phyloP scores from a whole-genome alignment of 2,797 vertebrate genomes.

The Enteromius mattozi region DNA sequence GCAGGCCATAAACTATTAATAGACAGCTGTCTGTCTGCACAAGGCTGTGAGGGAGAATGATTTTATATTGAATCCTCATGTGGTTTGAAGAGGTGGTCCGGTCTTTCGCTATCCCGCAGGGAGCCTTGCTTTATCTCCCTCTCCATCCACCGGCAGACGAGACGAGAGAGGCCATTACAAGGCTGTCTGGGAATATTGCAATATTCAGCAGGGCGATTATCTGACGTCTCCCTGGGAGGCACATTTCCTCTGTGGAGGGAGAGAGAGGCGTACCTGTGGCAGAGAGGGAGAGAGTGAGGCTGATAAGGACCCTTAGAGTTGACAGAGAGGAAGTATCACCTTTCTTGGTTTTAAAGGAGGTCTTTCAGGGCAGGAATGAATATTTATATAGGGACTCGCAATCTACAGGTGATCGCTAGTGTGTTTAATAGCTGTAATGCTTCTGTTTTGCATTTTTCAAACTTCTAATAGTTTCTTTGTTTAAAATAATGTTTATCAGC shows the following conservation, averaged over 20 bases:
- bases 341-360: constrained; percentile 35
- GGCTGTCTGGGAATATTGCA: constrained; percentile 76
- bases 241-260: constrained; percentile 69
- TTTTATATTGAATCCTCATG: constrained; percentile 70
- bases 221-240: constrained; percentile 67
- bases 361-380: constrained; percentile 21
- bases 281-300: constrained; percentile 41
- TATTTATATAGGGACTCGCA: constrained; percentile 12
- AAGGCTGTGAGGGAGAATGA: constrained; percentile 57
- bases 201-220: constrained; percentile 76
- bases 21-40: constrained; percentile 70
- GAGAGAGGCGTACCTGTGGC: constrained; percentile 65
- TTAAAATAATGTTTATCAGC: not conserved
- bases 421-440: constrained; percentile 10
- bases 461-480: not conserved
- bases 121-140: constrained; percentile 61
- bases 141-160: constrained; percentile 49
- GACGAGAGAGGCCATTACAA: constrained; percentile 64
- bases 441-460: not conserved
- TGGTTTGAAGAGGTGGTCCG: constrained; percentile 57
- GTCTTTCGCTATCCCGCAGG: constrained; percentile 45
- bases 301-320: constrained; percentile 38
- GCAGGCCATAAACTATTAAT: constrained; percentile 79
- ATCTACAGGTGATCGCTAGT: constrained; percentile 2
- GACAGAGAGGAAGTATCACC: constrained; percentile 35